These are phyloP conservation scores for Luperina testacea DNA, from an alignment of 2,888 invertebrate genomes.

Conservation along the genomic window DNA sequence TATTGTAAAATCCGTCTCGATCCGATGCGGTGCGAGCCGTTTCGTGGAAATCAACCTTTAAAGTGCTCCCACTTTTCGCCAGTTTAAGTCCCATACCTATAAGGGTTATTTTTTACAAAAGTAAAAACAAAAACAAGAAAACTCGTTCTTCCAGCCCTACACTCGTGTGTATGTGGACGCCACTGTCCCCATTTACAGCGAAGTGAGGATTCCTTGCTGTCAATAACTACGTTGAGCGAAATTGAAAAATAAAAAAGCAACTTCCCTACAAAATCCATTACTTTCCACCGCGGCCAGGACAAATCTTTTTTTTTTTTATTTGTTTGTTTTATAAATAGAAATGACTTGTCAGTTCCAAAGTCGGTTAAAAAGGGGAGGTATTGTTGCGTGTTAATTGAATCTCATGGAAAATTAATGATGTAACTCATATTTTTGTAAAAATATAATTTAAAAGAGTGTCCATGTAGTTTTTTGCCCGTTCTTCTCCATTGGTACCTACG, in stretches of 20 bases:
- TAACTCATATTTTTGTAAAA: no score
- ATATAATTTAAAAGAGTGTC: no score
- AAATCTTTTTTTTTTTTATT: constrained; percentile 8
- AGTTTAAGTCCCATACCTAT: no score
- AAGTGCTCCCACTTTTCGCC: not conserved
- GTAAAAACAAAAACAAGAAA: not conserved
- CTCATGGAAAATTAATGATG: constrained; percentile 9
- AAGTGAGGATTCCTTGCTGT: constrained; percentile 53
- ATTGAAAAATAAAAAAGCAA: constrained; percentile 37
- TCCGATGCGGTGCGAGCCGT: no score
- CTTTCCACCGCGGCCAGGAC: not conserved
- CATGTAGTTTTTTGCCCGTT: no score
- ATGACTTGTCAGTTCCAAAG: constrained; percentile 39
- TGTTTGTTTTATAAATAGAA: constrained; percentile 16
- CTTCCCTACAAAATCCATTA: constrained; percentile 46
- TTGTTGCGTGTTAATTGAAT: constrained; percentile 37
- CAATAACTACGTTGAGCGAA: constrained; percentile 51
- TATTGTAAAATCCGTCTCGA: no score
- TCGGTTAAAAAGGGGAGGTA: not conserved
- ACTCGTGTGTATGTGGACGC: not conserved
- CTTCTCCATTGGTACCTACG: no score
- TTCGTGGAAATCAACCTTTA: no score
- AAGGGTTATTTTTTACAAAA: not conserved
- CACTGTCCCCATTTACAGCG: constrained; percentile 36
- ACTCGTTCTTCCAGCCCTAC: constrained; percentile 13